Evolutionary conservation across 2,797 vertebrate genomes (phyloP).

Genomic region (Smutsia temminckii): DNA sequence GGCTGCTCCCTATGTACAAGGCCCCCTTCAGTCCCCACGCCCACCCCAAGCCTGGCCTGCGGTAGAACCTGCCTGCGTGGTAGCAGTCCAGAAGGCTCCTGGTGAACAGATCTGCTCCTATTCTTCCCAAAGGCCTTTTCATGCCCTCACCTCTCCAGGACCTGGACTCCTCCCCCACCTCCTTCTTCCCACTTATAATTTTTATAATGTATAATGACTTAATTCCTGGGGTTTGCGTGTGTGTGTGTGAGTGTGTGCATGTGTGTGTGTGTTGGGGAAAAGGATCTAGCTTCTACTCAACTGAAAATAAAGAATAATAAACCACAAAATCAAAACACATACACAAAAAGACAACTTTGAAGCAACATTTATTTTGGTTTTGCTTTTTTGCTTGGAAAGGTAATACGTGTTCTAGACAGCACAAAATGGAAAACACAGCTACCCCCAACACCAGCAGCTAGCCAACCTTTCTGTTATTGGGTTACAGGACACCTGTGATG

Average conservation of each 20-base stretch:
- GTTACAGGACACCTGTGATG: not conserved
- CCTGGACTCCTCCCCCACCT: not conserved
- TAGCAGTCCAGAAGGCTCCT: not conserved
- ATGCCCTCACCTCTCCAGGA: not conserved
- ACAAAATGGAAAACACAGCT: not conserved
- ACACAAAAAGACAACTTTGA: not conserved
- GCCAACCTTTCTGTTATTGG: not conserved
- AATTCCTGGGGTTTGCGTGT: not conserved
- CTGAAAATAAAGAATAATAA: slow-evolving; percentile 1
- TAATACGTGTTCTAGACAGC: not conserved
- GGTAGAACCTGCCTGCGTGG: not conserved
- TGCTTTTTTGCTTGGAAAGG: slow-evolving; percentile 48
- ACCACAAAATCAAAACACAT: not conserved
- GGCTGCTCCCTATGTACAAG: not conserved
- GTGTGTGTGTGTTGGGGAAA: not conserved
- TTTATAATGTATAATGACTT: not conserved
- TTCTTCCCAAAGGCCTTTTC: not conserved
- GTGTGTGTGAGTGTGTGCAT: not conserved
- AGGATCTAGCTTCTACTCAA: not conserved
- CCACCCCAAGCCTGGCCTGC: no score
- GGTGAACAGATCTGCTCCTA: not conserved
- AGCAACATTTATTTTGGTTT: slow-evolving; percentile 4
- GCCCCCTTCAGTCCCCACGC: not conserved
- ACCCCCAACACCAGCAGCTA: not conserved
- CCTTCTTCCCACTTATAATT: not conserved